A percentile compares a stretch with the other conserved stretches of the same genome.
Conservation (phyloP, 2,113 vertebrate genomes). For the Gavialis gangeticus region DNA sequence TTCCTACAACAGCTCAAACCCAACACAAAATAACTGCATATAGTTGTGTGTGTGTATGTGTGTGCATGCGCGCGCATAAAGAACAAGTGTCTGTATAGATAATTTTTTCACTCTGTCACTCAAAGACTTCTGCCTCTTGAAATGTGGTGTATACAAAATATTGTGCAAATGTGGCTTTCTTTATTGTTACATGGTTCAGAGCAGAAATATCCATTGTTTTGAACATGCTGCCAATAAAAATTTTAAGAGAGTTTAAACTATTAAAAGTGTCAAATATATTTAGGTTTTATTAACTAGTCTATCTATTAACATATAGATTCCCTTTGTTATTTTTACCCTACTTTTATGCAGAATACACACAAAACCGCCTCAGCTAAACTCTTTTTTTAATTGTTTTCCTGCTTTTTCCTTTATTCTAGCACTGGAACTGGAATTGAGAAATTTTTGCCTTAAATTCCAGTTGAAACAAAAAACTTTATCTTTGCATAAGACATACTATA, state of each 20-base stretch:
- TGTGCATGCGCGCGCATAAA: not conserved
- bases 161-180: not conserved
- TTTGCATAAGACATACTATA: not conserved
- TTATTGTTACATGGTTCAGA: not conserved
- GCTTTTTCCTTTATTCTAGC: not conserved
- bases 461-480: rapidly evolving
- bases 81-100: not conserved
- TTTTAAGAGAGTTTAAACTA: conserved; percentile 19
- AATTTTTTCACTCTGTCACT: rapidly evolving
- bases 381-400: not conserved
- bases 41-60: rapidly evolving
- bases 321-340: not conserved
- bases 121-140: not conserved
- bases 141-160: not conserved
- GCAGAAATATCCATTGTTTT: not conserved
- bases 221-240: not conserved
- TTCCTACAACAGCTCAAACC: not conserved
- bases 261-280: not conserved
- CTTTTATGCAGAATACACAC: not conserved
- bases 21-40: not conserved
- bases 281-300: not conserved
- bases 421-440: not conserved
- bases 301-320: not conserved
- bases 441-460: not conserved
- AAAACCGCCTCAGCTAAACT: not conserved